phyloP scores from a whole-genome alignment of 2,797 vertebrate genomes.

The Clangula hyemalis region DNA sequence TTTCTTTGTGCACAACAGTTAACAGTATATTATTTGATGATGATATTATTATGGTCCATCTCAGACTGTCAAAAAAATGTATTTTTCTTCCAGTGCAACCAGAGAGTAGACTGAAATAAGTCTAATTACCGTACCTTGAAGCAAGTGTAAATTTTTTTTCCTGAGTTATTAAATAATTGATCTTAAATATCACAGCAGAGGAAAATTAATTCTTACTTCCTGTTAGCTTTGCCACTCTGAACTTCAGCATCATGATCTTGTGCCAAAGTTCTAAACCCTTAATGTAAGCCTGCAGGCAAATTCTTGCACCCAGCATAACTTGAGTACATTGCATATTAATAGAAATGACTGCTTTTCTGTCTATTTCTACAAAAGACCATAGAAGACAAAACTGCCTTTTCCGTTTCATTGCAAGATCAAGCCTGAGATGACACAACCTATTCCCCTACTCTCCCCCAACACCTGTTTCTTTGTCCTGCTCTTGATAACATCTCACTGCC shows the following conservation, averaged over 20 bases:
- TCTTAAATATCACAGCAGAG: neutral
- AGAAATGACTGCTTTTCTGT: conserved; percentile 19
- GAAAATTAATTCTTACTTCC: neutral
- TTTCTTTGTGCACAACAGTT: neutral
- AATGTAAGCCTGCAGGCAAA: neutral
- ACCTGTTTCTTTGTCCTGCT: neutral
- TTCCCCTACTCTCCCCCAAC: accelerated
- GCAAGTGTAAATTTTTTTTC: conserved; percentile 29
- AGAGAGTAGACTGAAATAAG: neutral
- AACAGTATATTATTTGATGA: neutral
- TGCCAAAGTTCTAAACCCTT: neutral
- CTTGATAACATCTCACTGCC: neutral
- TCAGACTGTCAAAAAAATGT: neutral
- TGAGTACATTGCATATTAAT: neutral
- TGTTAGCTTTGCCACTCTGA: conserved; percentile 12
- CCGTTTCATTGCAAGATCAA: neutral
- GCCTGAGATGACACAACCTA: neutral
- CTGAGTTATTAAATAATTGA: conserved; percentile 38
- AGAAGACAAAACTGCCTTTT: neutral
- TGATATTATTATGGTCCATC: neutral
- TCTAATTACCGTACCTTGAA: conserved; percentile 20
- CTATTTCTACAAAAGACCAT: neutral
- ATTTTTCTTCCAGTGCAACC: neutral
- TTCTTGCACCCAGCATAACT: neutral
- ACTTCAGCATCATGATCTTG: neutral